Evolutionary conservation across 1,140 invertebrate species (phyloP).

Genomic region (Dufourea novaeangliae): DNA sequence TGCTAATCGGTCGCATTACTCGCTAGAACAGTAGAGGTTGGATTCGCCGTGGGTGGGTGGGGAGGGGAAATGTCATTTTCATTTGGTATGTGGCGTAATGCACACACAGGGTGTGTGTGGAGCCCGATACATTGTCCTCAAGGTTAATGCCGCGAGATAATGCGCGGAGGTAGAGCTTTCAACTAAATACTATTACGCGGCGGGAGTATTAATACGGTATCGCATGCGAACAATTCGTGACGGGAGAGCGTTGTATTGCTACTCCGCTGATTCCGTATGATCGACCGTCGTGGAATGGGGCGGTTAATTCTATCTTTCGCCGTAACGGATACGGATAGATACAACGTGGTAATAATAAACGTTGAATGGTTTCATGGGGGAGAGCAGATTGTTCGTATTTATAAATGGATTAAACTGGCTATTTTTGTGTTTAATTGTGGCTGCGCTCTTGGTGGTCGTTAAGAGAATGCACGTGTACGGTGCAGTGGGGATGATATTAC

Average conservation of each 20-base stretch:
- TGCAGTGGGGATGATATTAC: too few species aligned
- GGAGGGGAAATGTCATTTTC: constrained; percentile 24
- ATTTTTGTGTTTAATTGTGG: too few species aligned
- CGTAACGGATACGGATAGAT: background rate
- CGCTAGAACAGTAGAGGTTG: background rate
- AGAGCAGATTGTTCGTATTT: background rate
- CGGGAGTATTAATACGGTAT: constrained; percentile 32
- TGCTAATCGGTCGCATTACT: background rate
- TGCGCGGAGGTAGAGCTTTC: constrained; percentile 32
- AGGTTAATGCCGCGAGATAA: constrained; percentile 56
- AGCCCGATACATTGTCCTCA: constrained; percentile 39
- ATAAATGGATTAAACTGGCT: background rate
- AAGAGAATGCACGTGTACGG: too few species aligned
- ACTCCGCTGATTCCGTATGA: background rate
- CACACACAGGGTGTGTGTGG: constrained; percentile 20
- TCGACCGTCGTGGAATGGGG: background rate
- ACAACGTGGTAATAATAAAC: background rate
- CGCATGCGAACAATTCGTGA: background rate
- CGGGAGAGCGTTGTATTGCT: background rate
- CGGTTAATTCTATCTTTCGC: background rate
- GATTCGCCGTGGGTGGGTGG: background rate
- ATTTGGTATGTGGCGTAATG: constrained; percentile 24
- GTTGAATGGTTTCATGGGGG: background rate
- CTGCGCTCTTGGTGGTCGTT: too few species aligned
- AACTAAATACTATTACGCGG: constrained; percentile 35